Evolutionary conservation across 2,888 invertebrate genomes (phyloP).

Genomic region (Atrina japonica): DNA sequence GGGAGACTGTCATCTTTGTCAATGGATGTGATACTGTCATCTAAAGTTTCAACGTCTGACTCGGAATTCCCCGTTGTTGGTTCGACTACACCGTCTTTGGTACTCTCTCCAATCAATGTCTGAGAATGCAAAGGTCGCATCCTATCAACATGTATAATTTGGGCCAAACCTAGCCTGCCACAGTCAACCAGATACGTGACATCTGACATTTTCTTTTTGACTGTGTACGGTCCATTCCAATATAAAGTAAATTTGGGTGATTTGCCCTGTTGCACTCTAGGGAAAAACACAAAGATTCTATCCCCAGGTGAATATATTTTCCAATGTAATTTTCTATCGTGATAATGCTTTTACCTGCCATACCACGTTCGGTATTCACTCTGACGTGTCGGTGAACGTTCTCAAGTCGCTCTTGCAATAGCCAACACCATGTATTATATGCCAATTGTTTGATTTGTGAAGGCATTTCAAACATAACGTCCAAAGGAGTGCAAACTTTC

Average conservation of each 20-base stretch:
- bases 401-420: constrained; percentile 7
- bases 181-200: not conserved
- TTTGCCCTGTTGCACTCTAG: not conserved
- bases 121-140: constrained; percentile 8
- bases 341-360: constrained; percentile 14
- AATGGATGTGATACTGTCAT: not conserved
- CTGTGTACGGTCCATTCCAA: constrained; percentile 12
- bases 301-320: constrained; percentile 3
- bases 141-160: constrained; percentile 15
- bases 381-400: not conserved
- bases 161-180: not conserved
- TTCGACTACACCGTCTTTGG: not conserved
- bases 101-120: constrained; percentile 4
- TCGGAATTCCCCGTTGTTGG: not conserved
- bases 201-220: not conserved
- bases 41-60: constrained; percentile 1
- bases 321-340: constrained; percentile 6
- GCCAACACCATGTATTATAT: constrained; percentile 4
- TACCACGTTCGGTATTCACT: constrained; percentile 1
- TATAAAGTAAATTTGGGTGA: constrained; percentile 9
- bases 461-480: constrained; percentile 10
- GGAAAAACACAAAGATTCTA: constrained; percentile 13
- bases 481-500: constrained; percentile 6
- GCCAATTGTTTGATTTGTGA: constrained; percentile 3
- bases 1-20: not conserved